Evolutionary conservation across 2,113 vertebrate species (phyloP).

Genomic region (Dipodomys ordii): DNA sequence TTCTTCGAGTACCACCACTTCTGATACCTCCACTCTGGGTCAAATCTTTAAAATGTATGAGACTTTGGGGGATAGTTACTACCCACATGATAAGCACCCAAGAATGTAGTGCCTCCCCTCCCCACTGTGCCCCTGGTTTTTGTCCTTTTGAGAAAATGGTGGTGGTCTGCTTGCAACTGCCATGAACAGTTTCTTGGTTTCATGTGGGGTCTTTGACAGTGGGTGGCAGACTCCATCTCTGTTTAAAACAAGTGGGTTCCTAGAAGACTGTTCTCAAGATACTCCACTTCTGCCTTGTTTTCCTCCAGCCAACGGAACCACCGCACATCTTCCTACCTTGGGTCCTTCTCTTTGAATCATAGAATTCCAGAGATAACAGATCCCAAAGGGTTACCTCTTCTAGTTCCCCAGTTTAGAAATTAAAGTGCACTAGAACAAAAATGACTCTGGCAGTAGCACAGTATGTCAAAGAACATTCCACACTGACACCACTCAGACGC

Average conservation of each 20-base stretch:
- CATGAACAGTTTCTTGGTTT: not conserved
- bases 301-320: not conserved
- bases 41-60: not conserved
- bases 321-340: not conserved
- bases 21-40: not conserved
- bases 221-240: not conserved
- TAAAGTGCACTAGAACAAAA: slow-evolving; percentile 9
- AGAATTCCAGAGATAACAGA: not conserved
- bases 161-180: not conserved
- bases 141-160: not conserved
- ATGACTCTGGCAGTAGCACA: not conserved
- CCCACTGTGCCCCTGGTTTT: not conserved
- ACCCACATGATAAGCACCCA: not conserved
- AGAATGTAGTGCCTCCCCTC: not conserved
- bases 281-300: not conserved
- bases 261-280: not conserved
- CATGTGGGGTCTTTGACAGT: not conserved
- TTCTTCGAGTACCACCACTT: not conserved
- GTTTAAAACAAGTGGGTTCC: not conserved
- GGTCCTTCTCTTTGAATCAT: not conserved
- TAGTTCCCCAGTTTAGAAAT: slow-evolving; percentile 18
- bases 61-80: not conserved
- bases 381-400: not conserved
- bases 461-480: not conserved
- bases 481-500: too few relatives aligned